A percentile compares a stretch with the other conserved stretches of the same genome.
phyloP scores from a whole-genome alignment of 2,888 invertebrate species.

The Hipparchia semele region DNA sequence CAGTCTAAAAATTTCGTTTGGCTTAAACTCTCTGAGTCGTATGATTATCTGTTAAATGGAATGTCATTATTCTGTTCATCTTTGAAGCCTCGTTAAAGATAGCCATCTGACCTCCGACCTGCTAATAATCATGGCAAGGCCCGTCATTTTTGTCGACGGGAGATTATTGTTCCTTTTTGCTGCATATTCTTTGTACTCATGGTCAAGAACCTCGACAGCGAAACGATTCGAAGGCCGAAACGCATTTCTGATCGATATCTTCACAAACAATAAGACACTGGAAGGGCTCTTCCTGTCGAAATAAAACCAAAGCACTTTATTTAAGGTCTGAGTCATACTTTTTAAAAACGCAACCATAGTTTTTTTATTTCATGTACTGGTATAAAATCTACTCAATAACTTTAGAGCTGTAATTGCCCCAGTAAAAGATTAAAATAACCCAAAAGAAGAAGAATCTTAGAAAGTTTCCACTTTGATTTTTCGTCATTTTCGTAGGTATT shows the following conservation, averaged over 20 bases:
- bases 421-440: too few relatives aligned
- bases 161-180: slow-evolving; percentile 60
- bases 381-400: too few relatives aligned
- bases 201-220: slow-evolving; percentile 35
- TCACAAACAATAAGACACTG: slow-evolving; percentile 12
- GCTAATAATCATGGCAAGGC: slow-evolving; percentile 70
- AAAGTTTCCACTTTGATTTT: too few relatives aligned
- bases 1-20: slow-evolving; percentile 15
- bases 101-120: slow-evolving; percentile 73
- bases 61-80: slow-evolving; percentile 43
- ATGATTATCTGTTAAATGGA: slow-evolving; percentile 40
- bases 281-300: slow-evolving; percentile 19
- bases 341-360: background rate
- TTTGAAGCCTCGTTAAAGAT: slow-evolving; percentile 50
- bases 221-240: slow-evolving; percentile 26
- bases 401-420: too few relatives aligned
- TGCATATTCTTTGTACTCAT: slow-evolving; percentile 53
- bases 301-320: background rate
- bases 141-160: slow-evolving; percentile 58
- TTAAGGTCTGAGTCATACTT: background rate
- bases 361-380: too few relatives aligned
- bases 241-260: slow-evolving; percentile 18
- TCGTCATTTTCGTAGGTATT: too few relatives aligned
- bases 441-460: too few relatives aligned
- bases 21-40: slow-evolving; percentile 18